Percentiles rank a stretch among this genome's conserved stretches.
phyloP scores from a whole-genome alignment of 2,888 invertebrate species.

The Ditula angustiorana region DNA sequence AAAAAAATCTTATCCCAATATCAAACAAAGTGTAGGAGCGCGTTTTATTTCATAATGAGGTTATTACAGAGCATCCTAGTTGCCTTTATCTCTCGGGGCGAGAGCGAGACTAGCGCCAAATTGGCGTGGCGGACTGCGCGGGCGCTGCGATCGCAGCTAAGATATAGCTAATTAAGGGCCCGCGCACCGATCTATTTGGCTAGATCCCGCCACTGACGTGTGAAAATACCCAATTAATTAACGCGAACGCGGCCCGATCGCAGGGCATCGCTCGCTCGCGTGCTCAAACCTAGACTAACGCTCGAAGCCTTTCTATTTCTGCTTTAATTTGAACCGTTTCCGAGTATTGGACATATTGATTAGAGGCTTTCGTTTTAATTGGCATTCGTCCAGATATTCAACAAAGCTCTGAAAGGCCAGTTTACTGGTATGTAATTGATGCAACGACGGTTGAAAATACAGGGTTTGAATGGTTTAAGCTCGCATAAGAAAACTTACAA shows the following conservation, averaged over 20 bases:
- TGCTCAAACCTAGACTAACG: slow-evolving; percentile 63
- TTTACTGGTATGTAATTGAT: slow-evolving; percentile 18
- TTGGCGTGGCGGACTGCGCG: slow-evolving; percentile 81
- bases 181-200: slow-evolving; percentile 82
- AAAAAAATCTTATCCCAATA: slow-evolving; percentile 59
- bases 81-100: slow-evolving; percentile 74
- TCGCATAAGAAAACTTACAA: neutral
- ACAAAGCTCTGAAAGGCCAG: slow-evolving; percentile 16
- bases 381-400: slow-evolving; percentile 39
- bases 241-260: slow-evolving; percentile 69
- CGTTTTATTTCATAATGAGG: slow-evolving; percentile 82
- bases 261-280: slow-evolving; percentile 74
- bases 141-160: slow-evolving; percentile 71
- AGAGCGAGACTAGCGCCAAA: slow-evolving; percentile 79
- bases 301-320: slow-evolving; percentile 61
- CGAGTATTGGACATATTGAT: slow-evolving; percentile 44
- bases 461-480: too few relatives aligned
- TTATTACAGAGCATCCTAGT: slow-evolving; percentile 81
- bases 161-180: slow-evolving; percentile 84
- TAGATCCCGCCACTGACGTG: slow-evolving; percentile 84
- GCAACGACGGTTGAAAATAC: slow-evolving; percentile 2
- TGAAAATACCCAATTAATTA: slow-evolving; percentile 86
- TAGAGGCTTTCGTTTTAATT: slow-evolving; percentile 40
- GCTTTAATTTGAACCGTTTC: slow-evolving; percentile 62
- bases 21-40: slow-evolving; percentile 64